Evolutionary conservation across 2,888 invertebrate species (phyloP).

Genomic region (Cantharis nigra): DNA sequence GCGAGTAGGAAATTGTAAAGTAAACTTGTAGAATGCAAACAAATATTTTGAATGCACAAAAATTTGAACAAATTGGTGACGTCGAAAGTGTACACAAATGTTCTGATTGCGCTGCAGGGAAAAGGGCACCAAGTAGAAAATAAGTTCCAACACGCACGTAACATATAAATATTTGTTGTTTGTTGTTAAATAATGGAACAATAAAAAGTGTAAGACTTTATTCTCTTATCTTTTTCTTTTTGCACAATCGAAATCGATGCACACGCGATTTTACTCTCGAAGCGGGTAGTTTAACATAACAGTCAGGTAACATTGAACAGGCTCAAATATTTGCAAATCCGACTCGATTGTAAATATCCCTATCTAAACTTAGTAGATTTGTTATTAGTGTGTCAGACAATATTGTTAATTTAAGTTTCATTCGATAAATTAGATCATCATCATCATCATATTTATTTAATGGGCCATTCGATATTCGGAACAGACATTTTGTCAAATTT

Average conservation of each 20-base stretch:
- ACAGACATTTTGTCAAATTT: too few relatives aligned
- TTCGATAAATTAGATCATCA: constrained; percentile 31
- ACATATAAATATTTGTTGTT: constrained; percentile 38
- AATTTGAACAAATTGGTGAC: constrained; percentile 19
- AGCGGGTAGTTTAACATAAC: constrained; percentile 35
- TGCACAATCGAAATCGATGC: constrained; percentile 21
- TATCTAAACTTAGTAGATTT: constrained; percentile 45
- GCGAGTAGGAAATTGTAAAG: background rate
- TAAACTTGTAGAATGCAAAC: constrained; percentile 2
- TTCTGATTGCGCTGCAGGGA: constrained; percentile 20
- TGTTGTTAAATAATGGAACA: constrained; percentile 33
- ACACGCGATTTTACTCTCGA: constrained; percentile 28
- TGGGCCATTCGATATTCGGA: too few relatives aligned
- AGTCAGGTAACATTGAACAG: constrained; percentile 47
- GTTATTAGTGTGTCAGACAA: constrained; percentile 44
- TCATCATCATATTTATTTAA: background rate
- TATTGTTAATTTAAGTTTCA: constrained; percentile 40
- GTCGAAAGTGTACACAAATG: constrained; percentile 24
- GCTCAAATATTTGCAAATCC: constrained; percentile 50
- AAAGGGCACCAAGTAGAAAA: constrained; percentile 32
- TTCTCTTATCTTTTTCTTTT: constrained; percentile 1
- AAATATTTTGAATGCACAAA: constrained; percentile 15
- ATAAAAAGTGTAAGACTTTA: constrained; percentile 29
- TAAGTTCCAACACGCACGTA: constrained; percentile 35
- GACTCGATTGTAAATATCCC: constrained; percentile 48